phyloP scores from a whole-genome alignment of 35 echinoderm and acorn worm species.

The Ophioderma brevispina region DNA sequence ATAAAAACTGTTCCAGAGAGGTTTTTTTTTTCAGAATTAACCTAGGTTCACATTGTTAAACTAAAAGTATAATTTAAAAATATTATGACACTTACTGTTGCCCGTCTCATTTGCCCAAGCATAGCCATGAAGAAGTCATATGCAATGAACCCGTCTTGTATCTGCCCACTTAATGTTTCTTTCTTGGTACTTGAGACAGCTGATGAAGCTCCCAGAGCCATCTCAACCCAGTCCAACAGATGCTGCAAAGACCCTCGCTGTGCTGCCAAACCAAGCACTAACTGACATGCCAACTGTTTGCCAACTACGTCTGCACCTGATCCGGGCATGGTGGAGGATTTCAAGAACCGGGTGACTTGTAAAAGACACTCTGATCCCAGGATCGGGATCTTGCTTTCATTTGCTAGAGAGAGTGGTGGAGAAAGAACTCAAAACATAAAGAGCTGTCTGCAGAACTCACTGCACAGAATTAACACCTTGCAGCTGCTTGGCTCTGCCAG shows the following conservation, averaged over 20 bases:
- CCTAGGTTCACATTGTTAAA: no score
- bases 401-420: conserved; percentile 96
- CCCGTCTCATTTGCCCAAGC: conserved; percentile 91
- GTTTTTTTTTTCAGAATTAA: no score
- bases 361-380: conserved; percentile 91
- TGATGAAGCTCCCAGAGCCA: conserved; percentile 88
- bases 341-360: conserved; percentile 90
- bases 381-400: conserved; percentile 95
- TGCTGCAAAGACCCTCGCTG: conserved; percentile 95
- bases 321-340: conserved; percentile 85
- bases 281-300: conserved; percentile 81
- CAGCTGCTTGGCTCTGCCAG: conserved; percentile 45
- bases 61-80: not conserved
- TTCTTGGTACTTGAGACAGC: conserved; percentile 17
- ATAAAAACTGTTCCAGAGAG: no score
- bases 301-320: conserved; percentile 86
- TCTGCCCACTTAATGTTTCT: conserved; percentile 12
- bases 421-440: conserved; percentile 76
- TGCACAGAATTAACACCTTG: conserved; percentile 68
- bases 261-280: conserved; percentile 88
- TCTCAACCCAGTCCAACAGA: conserved; percentile 96
- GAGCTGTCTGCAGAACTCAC: conserved; percentile 95
- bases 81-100: conserved; percentile 71
- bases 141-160: conserved; percentile 52
- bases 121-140: conserved; percentile 79